These are phyloP conservation scores for Lanius ludovicianus DNA, from an alignment of 2,113 vertebrate genomes.

Conservation along the genomic window DNA sequence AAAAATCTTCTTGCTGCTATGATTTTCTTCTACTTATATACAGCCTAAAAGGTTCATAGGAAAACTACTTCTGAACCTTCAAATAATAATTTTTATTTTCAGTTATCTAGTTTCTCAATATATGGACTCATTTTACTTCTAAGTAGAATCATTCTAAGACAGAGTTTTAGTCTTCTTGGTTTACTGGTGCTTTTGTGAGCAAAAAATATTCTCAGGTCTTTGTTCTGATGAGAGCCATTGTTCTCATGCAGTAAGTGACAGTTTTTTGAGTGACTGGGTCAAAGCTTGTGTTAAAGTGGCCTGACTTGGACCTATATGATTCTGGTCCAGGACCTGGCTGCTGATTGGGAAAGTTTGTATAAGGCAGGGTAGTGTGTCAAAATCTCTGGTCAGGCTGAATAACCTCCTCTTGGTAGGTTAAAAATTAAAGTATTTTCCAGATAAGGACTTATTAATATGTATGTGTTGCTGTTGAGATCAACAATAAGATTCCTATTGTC, in stretches of 20 bases:
- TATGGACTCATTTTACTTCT: neutral
- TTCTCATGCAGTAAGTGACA: neutral
- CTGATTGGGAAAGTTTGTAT: neutral
- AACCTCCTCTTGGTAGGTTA: neutral
- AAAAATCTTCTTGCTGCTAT: neutral
- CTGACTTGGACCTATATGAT: neutral
- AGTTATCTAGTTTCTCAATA: neutral
- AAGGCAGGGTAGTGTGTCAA: neutral
- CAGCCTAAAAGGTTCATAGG: neutral
- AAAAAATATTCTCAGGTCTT: neutral
- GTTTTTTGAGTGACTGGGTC: neutral
- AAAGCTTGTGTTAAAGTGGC: neutral
- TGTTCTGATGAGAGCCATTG: neutral
- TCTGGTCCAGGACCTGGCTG: neutral
- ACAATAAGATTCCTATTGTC: neutral
- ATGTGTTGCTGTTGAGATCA: neutral
- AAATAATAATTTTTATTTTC: neutral
- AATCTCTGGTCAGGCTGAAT: neutral
- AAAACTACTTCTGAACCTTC: neutral
- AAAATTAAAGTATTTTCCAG: neutral
- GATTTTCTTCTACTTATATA: slow-evolving; percentile 15
- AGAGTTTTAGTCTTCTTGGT: neutral
- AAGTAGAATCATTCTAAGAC: neutral
- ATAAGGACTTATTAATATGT: neutral
- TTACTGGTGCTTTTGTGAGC: neutral